A percentile compares a stretch with the other conserved stretches of the same genome.
Evolutionary conservation across 2,888 invertebrate species (phyloP).

Genomic region (Drosophila bunnanda): DNA sequence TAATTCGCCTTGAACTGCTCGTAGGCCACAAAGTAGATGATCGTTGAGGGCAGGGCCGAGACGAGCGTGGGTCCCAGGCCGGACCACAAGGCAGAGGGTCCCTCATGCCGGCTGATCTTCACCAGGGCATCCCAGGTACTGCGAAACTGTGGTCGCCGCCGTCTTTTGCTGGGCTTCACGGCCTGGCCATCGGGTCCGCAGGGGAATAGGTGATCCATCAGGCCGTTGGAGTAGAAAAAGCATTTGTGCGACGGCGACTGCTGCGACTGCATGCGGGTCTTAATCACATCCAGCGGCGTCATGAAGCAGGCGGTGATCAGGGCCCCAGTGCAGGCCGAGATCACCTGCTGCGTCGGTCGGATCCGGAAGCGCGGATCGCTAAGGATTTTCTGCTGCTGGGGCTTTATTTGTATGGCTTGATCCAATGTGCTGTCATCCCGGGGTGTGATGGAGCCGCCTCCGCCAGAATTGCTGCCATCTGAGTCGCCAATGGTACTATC

Average conservation of each 20-base stretch:
- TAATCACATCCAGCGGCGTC: slow-evolving; percentile 99
- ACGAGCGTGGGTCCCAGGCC: slow-evolving; percentile 98
- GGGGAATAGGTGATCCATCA: slow-evolving; percentile 99
- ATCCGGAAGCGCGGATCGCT: slow-evolving; percentile 91
- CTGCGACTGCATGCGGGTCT: slow-evolving; percentile 98
- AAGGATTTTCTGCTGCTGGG: slow-evolving; percentile 50
- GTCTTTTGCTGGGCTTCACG: slow-evolving; percentile 14
- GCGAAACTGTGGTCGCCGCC: slow-evolving; percentile 88
- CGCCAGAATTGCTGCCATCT: neutral
- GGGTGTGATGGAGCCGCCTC: neutral
- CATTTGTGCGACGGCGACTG: slow-evolving; percentile 95
- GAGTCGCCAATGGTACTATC: neutral
- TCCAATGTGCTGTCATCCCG: neutral
- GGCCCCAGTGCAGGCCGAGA: slow-evolving; percentile 89
- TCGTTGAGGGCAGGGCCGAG: slow-evolving; percentile 97
- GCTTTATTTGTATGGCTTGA: neutral
- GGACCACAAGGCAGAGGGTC: slow-evolving; percentile 96
- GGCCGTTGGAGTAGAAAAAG: slow-evolving; percentile 98
- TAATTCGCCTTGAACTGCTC: slow-evolving; percentile 92
- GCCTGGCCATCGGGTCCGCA: slow-evolving; percentile 86
- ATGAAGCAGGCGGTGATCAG: slow-evolving; percentile 95
- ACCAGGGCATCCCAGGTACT: slow-evolving; percentile 96
- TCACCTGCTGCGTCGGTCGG: slow-evolving; percentile 83
- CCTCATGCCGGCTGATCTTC: slow-evolving; percentile 96
- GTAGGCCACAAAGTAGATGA: slow-evolving; percentile 98